Percentiles rank a stretch among this genome's conserved stretches.
Evolutionary conservation across 1,140 invertebrate species (phyloP).

Genomic region (Platorchestia sp.): DNA sequence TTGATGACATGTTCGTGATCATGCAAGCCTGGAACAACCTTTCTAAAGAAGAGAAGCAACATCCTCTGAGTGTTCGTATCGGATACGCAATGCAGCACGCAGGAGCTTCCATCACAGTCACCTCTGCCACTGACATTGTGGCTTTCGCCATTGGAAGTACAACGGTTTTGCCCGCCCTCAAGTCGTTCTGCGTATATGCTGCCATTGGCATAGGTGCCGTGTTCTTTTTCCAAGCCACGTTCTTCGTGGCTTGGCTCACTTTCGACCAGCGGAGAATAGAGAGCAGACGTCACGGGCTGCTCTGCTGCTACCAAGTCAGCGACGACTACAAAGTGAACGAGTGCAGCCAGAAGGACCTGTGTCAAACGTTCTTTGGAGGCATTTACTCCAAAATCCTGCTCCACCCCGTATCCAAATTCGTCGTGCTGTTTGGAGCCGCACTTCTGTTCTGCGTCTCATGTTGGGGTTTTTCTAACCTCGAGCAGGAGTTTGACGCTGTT

Average conservation of each 20-base stretch:
- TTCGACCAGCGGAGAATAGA: slow-evolving; percentile 74
- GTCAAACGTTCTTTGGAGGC: slow-evolving; percentile 72
- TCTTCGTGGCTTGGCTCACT: slow-evolving; percentile 75
- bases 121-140: slow-evolving; percentile 78
- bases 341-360: slow-evolving; percentile 73
- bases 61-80: slow-evolving; percentile 70
- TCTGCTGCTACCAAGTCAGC: slow-evolving; percentile 70
- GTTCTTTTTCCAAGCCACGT: slow-evolving; percentile 75
- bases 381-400: slow-evolving; percentile 73
- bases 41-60: slow-evolving; percentile 68
- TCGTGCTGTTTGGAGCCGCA: slow-evolving; percentile 71
- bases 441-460: slow-evolving; percentile 68
- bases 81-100: slow-evolving; percentile 74
- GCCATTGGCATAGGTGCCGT: slow-evolving; percentile 74
- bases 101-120: slow-evolving; percentile 80
- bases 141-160: slow-evolving; percentile 79
- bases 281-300: slow-evolving; percentile 72
- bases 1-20: slow-evolving; percentile 88
- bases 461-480: slow-evolving; percentile 73
- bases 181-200: slow-evolving; percentile 74
- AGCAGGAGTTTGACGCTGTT: slow-evolving; percentile 75
- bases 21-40: slow-evolving; percentile 67
- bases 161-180: slow-evolving; percentile 73
- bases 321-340: slow-evolving; percentile 72
- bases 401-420: slow-evolving; percentile 70